Conservation (phyloP, 2,888 invertebrate genomes). For the Drosophila peninsularis region DNA sequence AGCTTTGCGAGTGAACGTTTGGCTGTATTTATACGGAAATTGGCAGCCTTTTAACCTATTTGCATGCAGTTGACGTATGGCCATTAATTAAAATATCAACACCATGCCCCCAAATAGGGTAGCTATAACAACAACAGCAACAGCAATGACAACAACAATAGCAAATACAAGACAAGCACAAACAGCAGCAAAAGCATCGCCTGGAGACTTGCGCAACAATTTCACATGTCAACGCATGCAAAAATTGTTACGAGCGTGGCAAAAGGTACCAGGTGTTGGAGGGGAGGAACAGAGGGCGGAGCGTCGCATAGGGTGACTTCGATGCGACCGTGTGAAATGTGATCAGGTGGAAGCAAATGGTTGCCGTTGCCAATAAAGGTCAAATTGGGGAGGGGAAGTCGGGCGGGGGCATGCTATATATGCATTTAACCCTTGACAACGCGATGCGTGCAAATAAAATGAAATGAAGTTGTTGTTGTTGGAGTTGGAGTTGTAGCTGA, state of each 20-base stretch:
- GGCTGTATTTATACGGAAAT: constrained; percentile 45
- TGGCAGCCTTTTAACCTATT: constrained; percentile 61
- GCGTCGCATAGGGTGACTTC: constrained; percentile 6
- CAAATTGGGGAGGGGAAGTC: constrained; percentile 32
- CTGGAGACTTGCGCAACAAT: constrained; percentile 70
- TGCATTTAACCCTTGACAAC: constrained; percentile 70
- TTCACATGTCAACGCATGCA: constrained; percentile 74
- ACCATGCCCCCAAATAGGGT: constrained; percentile 18
- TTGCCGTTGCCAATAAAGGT: constrained; percentile 65
- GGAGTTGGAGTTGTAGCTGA: constrained; percentile 1
- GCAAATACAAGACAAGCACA: constrained; percentile 37
- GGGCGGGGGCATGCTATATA: constrained; percentile 10
- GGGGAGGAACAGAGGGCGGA: background rate
- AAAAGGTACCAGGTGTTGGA: background rate
- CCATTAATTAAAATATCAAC: constrained; percentile 71
- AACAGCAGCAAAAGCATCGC: constrained; percentile 56
- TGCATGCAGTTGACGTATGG: constrained; percentile 62
- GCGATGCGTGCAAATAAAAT: constrained; percentile 67
- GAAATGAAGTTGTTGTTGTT: constrained; percentile 32
- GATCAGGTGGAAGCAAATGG: constrained; percentile 71
- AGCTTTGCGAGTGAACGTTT: background rate
- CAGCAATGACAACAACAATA: constrained; percentile 20
- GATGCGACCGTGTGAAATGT: constrained; percentile 54
- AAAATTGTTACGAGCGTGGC: constrained; percentile 38
- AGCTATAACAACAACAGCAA: constrained; percentile 9